Base-by-base conservation (phyloP, 64 coral and sea anemone genomes). In the Stichodactyla helianthus region DNA sequence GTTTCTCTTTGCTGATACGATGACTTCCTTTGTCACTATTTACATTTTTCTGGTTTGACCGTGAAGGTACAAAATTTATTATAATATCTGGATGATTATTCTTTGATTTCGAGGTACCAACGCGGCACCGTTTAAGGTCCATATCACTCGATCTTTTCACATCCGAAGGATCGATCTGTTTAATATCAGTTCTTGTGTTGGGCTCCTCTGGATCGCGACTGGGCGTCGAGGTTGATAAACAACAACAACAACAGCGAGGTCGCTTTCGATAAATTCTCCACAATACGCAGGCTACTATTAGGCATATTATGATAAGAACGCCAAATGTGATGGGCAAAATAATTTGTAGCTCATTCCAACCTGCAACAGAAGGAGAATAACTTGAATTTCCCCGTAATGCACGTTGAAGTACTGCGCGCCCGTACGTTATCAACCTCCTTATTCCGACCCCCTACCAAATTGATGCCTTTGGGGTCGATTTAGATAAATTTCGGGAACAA, bases 191-290 rank as follows among this genome's bases (percentile, higher is more conserved):
- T 23, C 56, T 15, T 20, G 83, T 84, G 23, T 84, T 84, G 15
- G 83, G 59, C 51, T 84, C 83, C 16, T 84, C 54, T n/a, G 83
- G 53, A 61, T 84, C 83, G 27, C 83, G 54, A 60, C 59, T 84
- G 44, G 83, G 26, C 13, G 54, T 84, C 27, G 54, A 44, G 35
- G 35, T 54, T 18, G 53, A 13, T 51, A 55, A 55, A 63, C 53
- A 55, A 81, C 50, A 81, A 81, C 25, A 81, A 31, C 68, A 74
- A 18, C 79, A 82, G 83, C 54, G 61, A 17, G 52, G 79, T 19
- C 85, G 91, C 71, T 93, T 96, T 68, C 91, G 77, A 71, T 85
- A 52, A 67, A 84, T 86, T 90, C 86, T 96, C 94, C 94, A 96
- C n/a, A 89, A 14, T 19, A 93, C 70, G 76, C 87, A 85, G 16